Evolutionary conservation across 2,113 vertebrate species (phyloP).

Genomic region (Thalassarche chlororhynchos): DNA sequence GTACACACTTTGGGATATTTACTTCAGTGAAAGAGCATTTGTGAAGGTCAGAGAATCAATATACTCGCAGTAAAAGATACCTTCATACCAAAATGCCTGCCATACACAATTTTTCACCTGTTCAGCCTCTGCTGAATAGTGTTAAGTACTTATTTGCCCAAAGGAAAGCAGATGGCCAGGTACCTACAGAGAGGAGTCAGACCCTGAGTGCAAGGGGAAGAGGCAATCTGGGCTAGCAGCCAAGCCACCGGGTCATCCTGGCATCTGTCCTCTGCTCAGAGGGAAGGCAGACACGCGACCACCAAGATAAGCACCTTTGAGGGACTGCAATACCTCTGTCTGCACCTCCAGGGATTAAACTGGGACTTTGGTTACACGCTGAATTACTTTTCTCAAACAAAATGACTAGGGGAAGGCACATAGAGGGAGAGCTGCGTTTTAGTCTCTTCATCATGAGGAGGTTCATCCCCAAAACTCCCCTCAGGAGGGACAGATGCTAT

Average conservation of each 20-base stretch:
- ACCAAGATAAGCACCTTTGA: neutral
- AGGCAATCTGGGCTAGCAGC: neutral
- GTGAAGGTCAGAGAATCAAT: neutral
- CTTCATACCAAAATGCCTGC: neutral
- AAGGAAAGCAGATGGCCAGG: neutral
- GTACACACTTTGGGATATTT: neutral
- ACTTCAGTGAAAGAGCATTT: neutral
- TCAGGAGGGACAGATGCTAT: neutral
- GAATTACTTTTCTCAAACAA: neutral
- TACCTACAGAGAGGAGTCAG: neutral
- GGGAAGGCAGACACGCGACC: neutral
- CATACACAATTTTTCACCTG: neutral
- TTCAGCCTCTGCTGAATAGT: neutral
- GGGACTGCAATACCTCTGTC: neutral
- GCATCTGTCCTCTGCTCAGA: neutral
- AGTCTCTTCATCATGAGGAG: neutral
- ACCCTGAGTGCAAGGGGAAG: neutral
- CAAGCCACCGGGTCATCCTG: neutral
- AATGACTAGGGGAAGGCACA: neutral
- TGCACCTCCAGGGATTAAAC: neutral
- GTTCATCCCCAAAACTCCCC: neutral
- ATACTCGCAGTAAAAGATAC: neutral
- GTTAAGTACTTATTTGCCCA: neutral
- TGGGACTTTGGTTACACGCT: neutral
- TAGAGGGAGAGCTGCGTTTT: neutral